phyloP scores from a whole-genome alignment of 2,888 invertebrate genomes.

The Drosophila suboccidentalis region DNA sequence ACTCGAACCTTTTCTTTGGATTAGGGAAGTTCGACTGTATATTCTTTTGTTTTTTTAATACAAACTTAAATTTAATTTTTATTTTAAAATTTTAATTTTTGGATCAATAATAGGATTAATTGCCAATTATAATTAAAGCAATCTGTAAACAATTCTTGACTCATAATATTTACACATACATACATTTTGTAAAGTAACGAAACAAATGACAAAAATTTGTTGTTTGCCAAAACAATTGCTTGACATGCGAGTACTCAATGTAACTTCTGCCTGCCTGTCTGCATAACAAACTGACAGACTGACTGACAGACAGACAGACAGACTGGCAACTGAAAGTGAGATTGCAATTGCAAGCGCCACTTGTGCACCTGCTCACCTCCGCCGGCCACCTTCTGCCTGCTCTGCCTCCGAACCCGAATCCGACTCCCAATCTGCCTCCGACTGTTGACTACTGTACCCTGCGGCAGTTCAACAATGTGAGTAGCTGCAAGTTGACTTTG shows the following conservation, averaged over 20 bases:
- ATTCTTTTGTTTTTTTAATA: no score
- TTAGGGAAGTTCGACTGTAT: no score
- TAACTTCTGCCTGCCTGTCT: conserved; percentile 20
- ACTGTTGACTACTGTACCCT: conserved; percentile 5
- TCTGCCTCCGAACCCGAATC: neutral
- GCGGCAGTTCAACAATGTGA: conserved; percentile 29
- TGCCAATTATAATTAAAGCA: no score
- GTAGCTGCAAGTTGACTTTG: conserved; percentile 47
- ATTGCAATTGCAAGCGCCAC: conserved; percentile 56
- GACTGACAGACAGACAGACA: conserved; percentile 13
- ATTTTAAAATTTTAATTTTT: no score
- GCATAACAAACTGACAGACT: conserved; percentile 9
- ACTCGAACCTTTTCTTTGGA: no score
- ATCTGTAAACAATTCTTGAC: no score
- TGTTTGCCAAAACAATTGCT: neutral
- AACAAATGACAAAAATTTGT: no score
- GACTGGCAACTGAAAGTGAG: conserved; percentile 65
- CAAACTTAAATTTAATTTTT: no score
- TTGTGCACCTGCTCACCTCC: conserved; percentile 42
- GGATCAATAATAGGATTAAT: no score
- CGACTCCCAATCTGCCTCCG: neutral
- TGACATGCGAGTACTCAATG: conserved; percentile 10
- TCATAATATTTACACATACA: no score
- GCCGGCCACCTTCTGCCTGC: neutral
- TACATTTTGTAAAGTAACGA: no score